Evolutionary conservation across 2,888 invertebrate species (phyloP), one percentile per base, ranked within the genome.

Genomic region (Euzophera pinguis): DNA sequence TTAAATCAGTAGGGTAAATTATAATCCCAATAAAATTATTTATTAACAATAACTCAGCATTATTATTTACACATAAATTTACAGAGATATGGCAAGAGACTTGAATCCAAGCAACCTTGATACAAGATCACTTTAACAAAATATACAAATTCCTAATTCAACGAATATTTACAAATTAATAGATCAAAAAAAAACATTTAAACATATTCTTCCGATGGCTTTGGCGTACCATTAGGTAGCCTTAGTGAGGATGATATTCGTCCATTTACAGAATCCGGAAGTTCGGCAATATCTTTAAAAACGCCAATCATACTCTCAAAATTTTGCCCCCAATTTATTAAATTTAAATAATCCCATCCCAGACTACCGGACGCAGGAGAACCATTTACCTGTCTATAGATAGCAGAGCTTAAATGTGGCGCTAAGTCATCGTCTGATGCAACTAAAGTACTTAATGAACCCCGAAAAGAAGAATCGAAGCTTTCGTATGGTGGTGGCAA

Each of bases 301-400:
- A 98, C 98, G 22, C 98, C 98, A 59, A 97, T 97, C 75, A 98
- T 92, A 78, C 96, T 97, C 82, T 98, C 97, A 82, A 98, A 98
- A 85, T 97, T 98, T 14, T 98, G 97, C 7, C 98, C 98, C 98
- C 98, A 98, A 83, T 98, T 98, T 53, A 98, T 92, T 61, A 98
- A 88, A 76, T 98, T 92, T 61, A 98, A 87, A 76, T 98, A 97
- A 75, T 98, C 98, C 97, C 98, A 98, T 52, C 97, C 96, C 45
- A 98, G 91, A 3, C 96, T 94, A 2, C 95, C 94, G 3, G 94
- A 92, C 0, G 95, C 94, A 0, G 96, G 95, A 0, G 96, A 95
- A 48, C 94, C 95, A 71, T 94, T 95, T 1, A 94, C 92, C 58
- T 96, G 95, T 61, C 96, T 91, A 73, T 97, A 97, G 53, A 96